Evolutionary conservation across 2,113 vertebrate species (phyloP).

Genomic region (Microtus oregoni): DNA sequence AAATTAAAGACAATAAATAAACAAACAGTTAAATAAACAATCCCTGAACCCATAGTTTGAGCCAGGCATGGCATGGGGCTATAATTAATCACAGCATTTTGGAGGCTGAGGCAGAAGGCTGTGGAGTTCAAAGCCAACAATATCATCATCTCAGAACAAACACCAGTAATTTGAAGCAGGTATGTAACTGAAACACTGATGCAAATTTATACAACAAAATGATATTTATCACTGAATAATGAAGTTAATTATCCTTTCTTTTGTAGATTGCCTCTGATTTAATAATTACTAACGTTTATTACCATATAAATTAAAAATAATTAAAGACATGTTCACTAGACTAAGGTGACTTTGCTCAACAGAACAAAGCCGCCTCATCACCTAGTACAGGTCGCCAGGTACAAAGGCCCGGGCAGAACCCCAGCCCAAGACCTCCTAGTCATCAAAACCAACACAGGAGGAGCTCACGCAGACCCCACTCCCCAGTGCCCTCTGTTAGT

Average conservation of each 20-base stretch:
- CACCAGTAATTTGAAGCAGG: background rate
- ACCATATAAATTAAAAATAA: slow-evolving; percentile 58
- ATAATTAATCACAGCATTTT: background rate
- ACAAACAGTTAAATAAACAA: background rate
- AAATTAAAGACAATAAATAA: background rate
- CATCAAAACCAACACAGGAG: background rate
- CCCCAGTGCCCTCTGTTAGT: background rate
- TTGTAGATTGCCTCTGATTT: slow-evolving; percentile 17
- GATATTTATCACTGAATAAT: slow-evolving; percentile 21
- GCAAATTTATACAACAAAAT: slow-evolving; percentile 1
- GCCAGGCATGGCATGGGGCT: background rate
- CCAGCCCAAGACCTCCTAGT: background rate
- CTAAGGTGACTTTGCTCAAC: background rate
- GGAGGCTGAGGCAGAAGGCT: background rate
- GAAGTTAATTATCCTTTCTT: slow-evolving; percentile 3
- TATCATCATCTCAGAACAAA: background rate
- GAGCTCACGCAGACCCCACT: background rate
- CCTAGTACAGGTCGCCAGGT: background rate
- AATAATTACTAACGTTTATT: background rate
- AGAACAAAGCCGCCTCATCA: background rate
- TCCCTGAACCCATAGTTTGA: background rate
- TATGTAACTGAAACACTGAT: background rate
- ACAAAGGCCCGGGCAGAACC: background rate
- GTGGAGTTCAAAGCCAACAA: background rate
- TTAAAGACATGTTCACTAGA: background rate